Evolutionary conservation across 2,888 invertebrate species (phyloP).

Genomic region (Chymomyza procnemis): DNA sequence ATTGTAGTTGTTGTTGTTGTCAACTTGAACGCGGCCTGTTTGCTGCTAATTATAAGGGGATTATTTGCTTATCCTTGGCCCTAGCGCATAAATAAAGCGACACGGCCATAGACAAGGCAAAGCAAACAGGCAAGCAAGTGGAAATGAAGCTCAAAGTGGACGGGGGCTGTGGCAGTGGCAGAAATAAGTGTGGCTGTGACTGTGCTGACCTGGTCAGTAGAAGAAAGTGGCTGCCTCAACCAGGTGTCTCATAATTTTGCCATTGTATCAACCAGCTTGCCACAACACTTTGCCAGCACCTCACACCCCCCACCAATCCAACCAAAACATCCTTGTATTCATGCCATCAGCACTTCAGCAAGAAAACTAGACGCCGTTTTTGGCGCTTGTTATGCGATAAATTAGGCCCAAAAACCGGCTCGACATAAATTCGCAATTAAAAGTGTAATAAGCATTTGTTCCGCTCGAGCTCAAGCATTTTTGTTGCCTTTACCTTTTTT

Average conservation of each 20-base stretch:
- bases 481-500: not conserved
- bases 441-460: slow-evolving; percentile 54
- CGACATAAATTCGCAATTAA: slow-evolving; percentile 48
- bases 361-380: not conserved
- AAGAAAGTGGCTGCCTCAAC: not conserved
- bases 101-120: not conserved
- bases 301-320: not conserved
- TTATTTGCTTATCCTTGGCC: slow-evolving; percentile 64
- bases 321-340: no score
- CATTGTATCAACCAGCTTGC: not conserved
- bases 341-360: no score
- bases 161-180: not conserved
- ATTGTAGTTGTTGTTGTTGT: slow-evolving; percentile 11
- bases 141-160: not conserved
- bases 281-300: not conserved
- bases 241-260: slow-evolving; percentile 6
- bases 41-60: slow-evolving; percentile 67
- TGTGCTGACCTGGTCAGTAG: not conserved
- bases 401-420: not conserved
- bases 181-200: no score
- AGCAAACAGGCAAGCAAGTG: not conserved
- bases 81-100: slow-evolving; percentile 1
- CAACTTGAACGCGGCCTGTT: slow-evolving; percentile 33
- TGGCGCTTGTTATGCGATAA: not conserved
- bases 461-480: slow-evolving; percentile 44